Base-by-base conservation (phyloP, 2,113 vertebrate species). In the Oryzias melastigma region DNA sequence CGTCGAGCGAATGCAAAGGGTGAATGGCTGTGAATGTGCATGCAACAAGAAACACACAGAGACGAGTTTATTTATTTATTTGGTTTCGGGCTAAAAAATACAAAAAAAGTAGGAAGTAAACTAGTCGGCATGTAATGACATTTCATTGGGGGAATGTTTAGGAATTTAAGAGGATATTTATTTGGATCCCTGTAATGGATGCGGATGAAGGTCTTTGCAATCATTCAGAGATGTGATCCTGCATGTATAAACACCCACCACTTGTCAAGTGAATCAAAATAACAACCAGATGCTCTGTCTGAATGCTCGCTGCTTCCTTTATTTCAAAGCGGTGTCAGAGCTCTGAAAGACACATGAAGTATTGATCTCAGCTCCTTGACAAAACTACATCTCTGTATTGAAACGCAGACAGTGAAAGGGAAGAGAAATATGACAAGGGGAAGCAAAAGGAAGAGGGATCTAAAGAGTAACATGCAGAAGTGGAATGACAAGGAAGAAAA, bases 281-380 rank as follows among this genome's bases (percentile, higher is more conserved):
- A 78, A 66, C 75, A 27, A 0, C 20, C 52, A 56, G 62, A 68
- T 64, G 27, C 53, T 18, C 46, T 48, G 62, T 50, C 74, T 60
- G 48, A 20, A 49, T 27, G 55, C 56, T 52, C 13, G 63, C 62
- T 14, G 73, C 57, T 81, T 73, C 76, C 59, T 78, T 67, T 62
- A 48, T 78, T 80, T 63, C 22, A 45, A 57, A 52, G 65, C 13
- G 42, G 61, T 50, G 53, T 73, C 62, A 59, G 61, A 66, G 53
- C 68, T 10, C 60, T 41, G 48, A 64, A 58, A 82, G 66, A 78
- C 68, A 71, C 65, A 67, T 17, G 44, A 55, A 53, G 54, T 71
- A 84, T 72, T 66, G 53, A 82, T 78, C 76, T 62, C 18, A 53
- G 64, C 6, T 46, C 50, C 77, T 62, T 18, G 45, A 61, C 42